Base-by-base conservation (phyloP, 1,140 invertebrate genomes). In the Drosophila sproati region DNA sequence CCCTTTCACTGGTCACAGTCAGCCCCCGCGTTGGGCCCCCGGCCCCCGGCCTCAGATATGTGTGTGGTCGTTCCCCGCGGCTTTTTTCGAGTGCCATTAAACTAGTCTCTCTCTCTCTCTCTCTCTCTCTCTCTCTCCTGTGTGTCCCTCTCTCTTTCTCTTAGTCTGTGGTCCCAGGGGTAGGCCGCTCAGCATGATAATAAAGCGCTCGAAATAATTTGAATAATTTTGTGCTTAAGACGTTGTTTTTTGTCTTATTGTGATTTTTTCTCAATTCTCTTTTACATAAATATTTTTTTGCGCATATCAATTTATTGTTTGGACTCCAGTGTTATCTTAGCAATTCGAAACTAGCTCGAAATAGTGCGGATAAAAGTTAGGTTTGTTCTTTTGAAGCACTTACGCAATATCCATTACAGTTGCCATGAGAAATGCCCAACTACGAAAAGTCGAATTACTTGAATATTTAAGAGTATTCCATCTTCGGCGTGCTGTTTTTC, bases 171-270 rank as follows among this genome's bases (percentile, higher is more conserved):
- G 79, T 47, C 10, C n/a, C 39, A 31, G 50, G 50, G 39, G 34
- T 41, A 55, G 51, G 35, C 57, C 2, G 72, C 82, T 37, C 82
- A 87, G 82, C 82, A 52, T 79, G 83, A 82, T 79, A 86, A 79
- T 82, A 82, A 87, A 87, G 72, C 78, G 73, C 52, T 83, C 43
- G 73, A 80, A 78, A 77, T 83, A 82, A 88, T 88, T 89, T 89
- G 64, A 82, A 88, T 88, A 74, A 71, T 81, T 77, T 48, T 57
- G 50, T 73, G 47, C 52, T 57, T 67, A 54, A 45, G 32, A 60
- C 73, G 52, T 61, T 75, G 51, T 82, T 67, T 88, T 67, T 73
- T 37, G 12, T 72, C 45, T 48, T 77, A 57, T 60, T 62, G 35
- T 55, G 63, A 20, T 56, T 56, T 62, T 50, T 29, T 62, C 47